Evolutionary conservation across 2,113 vertebrate species (phyloP).

Genomic region (Patagioenas fasciata): DNA sequence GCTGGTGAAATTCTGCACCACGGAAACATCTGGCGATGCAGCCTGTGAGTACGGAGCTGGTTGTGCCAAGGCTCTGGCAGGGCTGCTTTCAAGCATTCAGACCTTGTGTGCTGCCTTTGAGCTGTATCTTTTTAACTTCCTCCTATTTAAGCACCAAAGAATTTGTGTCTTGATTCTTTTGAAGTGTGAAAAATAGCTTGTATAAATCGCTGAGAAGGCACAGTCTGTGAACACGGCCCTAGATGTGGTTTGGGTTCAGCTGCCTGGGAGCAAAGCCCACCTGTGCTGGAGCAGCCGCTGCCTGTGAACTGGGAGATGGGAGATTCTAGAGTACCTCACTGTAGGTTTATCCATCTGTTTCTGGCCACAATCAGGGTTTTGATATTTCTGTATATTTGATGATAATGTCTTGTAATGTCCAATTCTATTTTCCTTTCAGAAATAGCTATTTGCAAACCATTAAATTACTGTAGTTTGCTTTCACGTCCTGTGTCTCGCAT

Average conservation of each 20-base stretch:
- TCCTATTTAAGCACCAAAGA: background rate
- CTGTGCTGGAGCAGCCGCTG: background rate
- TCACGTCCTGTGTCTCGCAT: background rate
- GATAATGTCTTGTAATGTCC: background rate
- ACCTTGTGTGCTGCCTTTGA: fast-evolving
- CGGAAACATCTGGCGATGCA: background rate
- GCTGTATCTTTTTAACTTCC: background rate
- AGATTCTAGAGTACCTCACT: background rate
- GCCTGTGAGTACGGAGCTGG: background rate
- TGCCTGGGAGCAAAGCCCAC: background rate
- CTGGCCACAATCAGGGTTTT: background rate
- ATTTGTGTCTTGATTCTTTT: background rate
- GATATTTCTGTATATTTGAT: background rate
- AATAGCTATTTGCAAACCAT: background rate
- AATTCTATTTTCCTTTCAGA: background rate
- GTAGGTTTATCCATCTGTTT: background rate
- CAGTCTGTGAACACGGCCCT: background rate
- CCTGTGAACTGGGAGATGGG: background rate
- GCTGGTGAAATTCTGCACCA: background rate
- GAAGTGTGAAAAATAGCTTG: background rate
- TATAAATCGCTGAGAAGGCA: background rate
- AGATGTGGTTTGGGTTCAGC: background rate
- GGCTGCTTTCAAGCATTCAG: background rate
- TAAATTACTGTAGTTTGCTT: background rate
- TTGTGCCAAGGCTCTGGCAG: background rate